Evolutionary conservation across 2,797 vertebrate genomes (phyloP).

Genomic region (Lepus townsendii): DNA sequence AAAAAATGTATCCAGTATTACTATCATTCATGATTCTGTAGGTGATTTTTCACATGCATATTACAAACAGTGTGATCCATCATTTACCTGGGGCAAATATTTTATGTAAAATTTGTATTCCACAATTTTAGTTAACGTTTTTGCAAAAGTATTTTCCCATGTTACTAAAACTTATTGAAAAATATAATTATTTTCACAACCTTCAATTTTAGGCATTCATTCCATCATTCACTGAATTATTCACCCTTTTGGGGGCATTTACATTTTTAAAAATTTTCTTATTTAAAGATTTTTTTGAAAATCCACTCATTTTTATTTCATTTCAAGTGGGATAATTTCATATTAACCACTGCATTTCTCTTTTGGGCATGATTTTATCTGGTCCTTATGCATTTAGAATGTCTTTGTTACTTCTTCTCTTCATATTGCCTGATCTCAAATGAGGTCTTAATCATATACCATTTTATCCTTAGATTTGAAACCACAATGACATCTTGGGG

Average conservation of each 20-base stretch:
- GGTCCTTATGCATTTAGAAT: background rate
- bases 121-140: background rate
- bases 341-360: constrained; percentile 18
- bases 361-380: background rate
- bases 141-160: background rate
- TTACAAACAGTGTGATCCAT: background rate
- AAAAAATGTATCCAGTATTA: background rate
- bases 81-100: background rate
- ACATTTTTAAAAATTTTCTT: background rate
- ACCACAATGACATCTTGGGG: constrained; percentile 83
- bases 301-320: background rate
- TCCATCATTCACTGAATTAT: background rate
- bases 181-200: constrained; percentile 8
- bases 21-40: background rate
- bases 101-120: background rate
- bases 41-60: background rate
- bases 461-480: constrained; percentile 84
- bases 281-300: background rate
- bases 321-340: background rate
- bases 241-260: background rate
- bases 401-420: background rate
- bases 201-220: background rate
- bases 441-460: background rate
- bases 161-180: constrained; percentile 26
- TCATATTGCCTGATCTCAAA: background rate